Conservation (phyloP, 2,797 vertebrate species). For the Clarias pachynema region DNA sequence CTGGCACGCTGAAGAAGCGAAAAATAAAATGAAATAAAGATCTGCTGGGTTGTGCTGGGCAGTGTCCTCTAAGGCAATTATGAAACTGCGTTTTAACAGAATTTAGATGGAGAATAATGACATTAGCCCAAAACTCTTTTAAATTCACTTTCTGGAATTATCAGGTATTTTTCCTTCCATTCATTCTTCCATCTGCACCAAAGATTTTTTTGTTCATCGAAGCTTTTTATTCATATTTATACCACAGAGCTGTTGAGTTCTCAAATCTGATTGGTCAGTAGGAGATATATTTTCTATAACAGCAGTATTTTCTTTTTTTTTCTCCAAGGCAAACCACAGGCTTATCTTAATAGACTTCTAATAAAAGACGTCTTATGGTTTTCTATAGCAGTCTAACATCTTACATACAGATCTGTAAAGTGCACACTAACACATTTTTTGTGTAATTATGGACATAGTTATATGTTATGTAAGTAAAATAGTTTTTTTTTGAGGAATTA, state of each 20-base stretch:
- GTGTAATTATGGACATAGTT: background rate
- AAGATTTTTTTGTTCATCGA: background rate
- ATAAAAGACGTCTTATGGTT: background rate
- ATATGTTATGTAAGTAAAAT: background rate
- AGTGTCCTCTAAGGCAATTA: conserved; percentile 7
- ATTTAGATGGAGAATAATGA: background rate
- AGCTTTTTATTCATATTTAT: background rate
- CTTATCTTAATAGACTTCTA: background rate
- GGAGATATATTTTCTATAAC: background rate
- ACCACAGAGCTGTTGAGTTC: background rate
- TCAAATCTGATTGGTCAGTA: background rate
- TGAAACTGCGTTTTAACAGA: background rate
- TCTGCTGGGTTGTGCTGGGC: background rate
- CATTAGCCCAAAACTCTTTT: background rate
- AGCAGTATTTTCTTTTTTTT: background rate
- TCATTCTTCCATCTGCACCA: background rate
- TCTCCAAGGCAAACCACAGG: background rate
- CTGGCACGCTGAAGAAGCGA: conserved; percentile 23
- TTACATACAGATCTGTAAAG: background rate
- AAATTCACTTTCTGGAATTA: background rate
- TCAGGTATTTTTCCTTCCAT: background rate
- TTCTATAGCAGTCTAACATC: background rate
- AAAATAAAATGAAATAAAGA: conserved; percentile 8
- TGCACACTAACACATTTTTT: background rate
- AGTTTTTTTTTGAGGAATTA: background rate